Evolutionary conservation across 2,113 vertebrate species (phyloP).

Genomic region (Oophaga pumilio): DNA sequence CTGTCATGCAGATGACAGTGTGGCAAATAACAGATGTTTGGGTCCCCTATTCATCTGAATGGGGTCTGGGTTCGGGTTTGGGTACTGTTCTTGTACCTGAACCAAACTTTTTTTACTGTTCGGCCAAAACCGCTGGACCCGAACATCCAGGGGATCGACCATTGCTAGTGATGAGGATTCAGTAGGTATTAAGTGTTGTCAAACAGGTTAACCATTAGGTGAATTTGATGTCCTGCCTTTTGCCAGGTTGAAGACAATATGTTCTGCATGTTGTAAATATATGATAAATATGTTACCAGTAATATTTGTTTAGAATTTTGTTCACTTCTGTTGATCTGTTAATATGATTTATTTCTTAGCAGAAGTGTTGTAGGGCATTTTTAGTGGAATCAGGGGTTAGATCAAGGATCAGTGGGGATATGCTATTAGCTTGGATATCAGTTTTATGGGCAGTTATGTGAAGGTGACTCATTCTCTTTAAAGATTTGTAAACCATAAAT

Average conservation of each 20-base stretch:
- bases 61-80: too few relatives aligned
- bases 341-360: background rate
- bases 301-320: background rate
- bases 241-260: too few relatives aligned
- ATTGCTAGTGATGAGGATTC: background rate
- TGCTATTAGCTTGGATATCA: background rate
- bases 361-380: background rate
- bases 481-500: conserved; percentile 8
- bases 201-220: background rate
- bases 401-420: background rate
- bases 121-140: too few relatives aligned
- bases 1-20: too few relatives aligned
- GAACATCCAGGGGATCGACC: background rate
- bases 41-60: too few relatives aligned
- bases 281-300: background rate
- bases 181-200: background rate
- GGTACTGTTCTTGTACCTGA: too few relatives aligned
- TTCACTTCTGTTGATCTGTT: background rate
- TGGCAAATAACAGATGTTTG: too few relatives aligned
- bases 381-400: background rate
- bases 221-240: too few relatives aligned
- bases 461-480: background rate
- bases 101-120: too few relatives aligned
- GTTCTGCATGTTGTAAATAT: too few relatives aligned
- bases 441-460: background rate